A percentile compares a stretch with the other conserved stretches of the same genome.
Evolutionary conservation across 2,797 vertebrate genomes (phyloP).

Genomic region (Clangula hyemalis): DNA sequence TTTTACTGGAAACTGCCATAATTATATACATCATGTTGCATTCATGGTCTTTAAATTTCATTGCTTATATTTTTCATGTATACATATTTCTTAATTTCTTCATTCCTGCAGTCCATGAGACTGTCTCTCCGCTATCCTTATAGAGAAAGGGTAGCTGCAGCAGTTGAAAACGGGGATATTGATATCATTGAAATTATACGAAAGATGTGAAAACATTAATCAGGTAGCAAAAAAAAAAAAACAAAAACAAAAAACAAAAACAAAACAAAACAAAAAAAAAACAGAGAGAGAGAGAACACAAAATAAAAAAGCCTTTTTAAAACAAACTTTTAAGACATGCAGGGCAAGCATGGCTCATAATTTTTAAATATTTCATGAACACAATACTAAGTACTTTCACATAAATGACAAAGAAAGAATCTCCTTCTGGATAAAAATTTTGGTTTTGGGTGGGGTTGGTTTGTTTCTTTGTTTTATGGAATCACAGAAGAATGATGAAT

Average conservation of each 20-base stretch:
- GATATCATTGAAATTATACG: neutral
- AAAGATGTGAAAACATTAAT: neutral
- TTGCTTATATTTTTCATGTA: neutral
- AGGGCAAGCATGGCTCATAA: neutral
- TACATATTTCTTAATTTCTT: neutral
- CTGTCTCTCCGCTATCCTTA: neutral
- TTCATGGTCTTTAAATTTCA: neutral
- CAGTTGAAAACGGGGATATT: neutral
- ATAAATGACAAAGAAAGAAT: neutral
- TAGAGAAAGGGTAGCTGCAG: neutral
- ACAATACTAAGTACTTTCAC: neutral
- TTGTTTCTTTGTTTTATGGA: neutral
- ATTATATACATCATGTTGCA: neutral
- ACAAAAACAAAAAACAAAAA: too few relatives aligned
- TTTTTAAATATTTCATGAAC: neutral
- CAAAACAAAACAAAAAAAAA: neutral
- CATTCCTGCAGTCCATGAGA: neutral
- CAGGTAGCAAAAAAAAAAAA: neutral
- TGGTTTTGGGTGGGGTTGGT: too few relatives aligned
- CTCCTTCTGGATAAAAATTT: neutral
- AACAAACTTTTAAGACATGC: neutral
- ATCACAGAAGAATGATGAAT: neutral
- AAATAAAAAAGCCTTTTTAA: neutral
- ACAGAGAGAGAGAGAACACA: neutral
- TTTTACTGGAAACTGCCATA: neutral